Conservation (phyloP, 2,113 vertebrate genomes). For the Elanoides forficatus region DNA sequence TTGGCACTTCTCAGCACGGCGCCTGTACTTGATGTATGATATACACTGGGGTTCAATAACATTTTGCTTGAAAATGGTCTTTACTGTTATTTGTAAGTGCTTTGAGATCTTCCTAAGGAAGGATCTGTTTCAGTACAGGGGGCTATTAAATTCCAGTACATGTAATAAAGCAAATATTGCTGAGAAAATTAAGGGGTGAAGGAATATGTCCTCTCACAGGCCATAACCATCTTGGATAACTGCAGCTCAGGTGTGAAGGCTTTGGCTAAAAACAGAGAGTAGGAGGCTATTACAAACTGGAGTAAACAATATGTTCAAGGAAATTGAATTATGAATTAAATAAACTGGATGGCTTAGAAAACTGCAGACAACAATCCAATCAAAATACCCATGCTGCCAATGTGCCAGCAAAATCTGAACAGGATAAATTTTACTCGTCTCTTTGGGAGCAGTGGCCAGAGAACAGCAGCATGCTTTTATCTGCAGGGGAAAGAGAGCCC, state of each 20-base stretch:
- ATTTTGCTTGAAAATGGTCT: background rate
- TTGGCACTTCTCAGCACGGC: background rate
- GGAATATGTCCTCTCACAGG: background rate
- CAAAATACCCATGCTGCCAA: background rate
- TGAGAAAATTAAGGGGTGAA: background rate
- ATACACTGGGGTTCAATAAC: background rate
- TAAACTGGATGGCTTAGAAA: background rate
- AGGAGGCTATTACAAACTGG: background rate
- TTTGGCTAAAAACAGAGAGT: background rate
- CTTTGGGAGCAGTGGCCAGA: background rate
- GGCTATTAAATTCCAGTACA: background rate
- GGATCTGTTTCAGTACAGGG: background rate
- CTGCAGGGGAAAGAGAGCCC: background rate
- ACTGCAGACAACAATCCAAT: background rate
- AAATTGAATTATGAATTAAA: conserved; percentile 39
- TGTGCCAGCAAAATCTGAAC: background rate
- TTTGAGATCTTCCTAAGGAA: conserved; percentile 21
- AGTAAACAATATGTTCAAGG: background rate
- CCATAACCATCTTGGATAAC: background rate
- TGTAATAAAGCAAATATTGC: conserved; percentile 6
- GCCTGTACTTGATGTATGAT: background rate
- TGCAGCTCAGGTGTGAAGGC: background rate
- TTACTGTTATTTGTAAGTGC: background rate
- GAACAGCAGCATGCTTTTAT: background rate
- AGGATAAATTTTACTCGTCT: background rate